A percentile compares a stretch with the other conserved stretches of the same genome.
Evolutionary conservation across 2,888 invertebrate genomes (phyloP).

Genomic region (Sphaeridia pumilis): DNA sequence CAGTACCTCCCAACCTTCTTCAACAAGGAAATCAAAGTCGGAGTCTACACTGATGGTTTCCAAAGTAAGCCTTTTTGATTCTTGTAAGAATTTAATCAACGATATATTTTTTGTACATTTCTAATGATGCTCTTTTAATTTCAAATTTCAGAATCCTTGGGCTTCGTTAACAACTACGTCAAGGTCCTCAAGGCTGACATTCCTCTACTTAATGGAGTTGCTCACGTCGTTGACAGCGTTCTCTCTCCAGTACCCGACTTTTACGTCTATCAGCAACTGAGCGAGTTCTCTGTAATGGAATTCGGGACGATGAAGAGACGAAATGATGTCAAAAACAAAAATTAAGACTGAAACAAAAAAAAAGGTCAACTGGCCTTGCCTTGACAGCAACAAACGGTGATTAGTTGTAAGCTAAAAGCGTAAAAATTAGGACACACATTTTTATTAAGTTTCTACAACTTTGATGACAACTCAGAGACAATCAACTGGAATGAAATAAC

Average conservation of each 20-base stretch:
- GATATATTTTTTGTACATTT: conserved; percentile 4
- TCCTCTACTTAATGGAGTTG: conserved; percentile 39
- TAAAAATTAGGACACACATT: too few species aligned
- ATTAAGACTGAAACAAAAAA: neutral
- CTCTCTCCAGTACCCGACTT: conserved; percentile 23
- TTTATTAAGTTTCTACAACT: too few species aligned
- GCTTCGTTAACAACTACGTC: conserved; percentile 34
- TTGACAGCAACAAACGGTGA: too few species aligned
- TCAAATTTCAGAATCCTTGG: conserved; percentile 31
- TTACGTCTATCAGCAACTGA: conserved; percentile 25
- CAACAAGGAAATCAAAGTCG: conserved; percentile 37
- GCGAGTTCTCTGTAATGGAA: conserved; percentile 25
- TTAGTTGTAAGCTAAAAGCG: too few species aligned
- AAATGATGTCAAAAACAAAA: conserved; percentile 11
- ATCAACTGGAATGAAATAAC: conserved; percentile 20
- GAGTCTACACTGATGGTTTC: conserved; percentile 36
- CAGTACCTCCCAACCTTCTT: conserved; percentile 38
- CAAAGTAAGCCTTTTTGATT: conserved; percentile 35
- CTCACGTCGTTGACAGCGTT: conserved; percentile 38
- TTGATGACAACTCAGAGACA: too few species aligned
- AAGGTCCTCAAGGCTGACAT: conserved; percentile 37
- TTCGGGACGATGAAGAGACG: conserved; percentile 24
- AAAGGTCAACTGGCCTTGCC: too few species aligned
- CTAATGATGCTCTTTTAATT: neutral
- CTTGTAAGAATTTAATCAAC: neutral